Percentiles rank a stretch among this genome's conserved stretches.
phyloP scores from a whole-genome alignment of 2,113 vertebrate genomes.

The Zapus hudsonius region DNA sequence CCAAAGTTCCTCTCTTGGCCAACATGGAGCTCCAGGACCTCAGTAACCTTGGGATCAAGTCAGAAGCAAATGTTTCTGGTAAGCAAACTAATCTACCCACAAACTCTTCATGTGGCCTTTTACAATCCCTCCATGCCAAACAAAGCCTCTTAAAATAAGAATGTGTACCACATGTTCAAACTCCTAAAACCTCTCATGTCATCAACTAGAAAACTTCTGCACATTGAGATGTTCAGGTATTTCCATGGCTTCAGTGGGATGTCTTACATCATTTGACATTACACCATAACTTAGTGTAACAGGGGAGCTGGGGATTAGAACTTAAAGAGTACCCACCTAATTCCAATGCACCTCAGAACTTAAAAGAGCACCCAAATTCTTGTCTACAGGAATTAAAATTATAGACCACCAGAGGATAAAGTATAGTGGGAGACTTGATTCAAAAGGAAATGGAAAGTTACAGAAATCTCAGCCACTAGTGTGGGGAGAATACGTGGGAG shows the following conservation, averaged over 20 bases:
- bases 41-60: neutral
- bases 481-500: no score
- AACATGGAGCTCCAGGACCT: neutral
- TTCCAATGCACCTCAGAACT: no score
- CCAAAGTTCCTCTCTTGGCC: neutral
- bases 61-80: neutral
- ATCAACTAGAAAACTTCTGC: neutral
- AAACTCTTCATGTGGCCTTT: neutral
- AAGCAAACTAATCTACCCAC: neutral
- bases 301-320: no score
- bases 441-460: no score
- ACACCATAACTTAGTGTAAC: constrained; percentile 14
- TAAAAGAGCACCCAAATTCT: no score
- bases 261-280: constrained; percentile 9
- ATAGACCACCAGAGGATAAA: no score
- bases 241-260: constrained; percentile 6
- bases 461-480: no score
- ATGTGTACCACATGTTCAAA: neutral
- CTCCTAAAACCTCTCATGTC: neutral
- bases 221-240: constrained; percentile 1
- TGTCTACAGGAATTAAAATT: no score
- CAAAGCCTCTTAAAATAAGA: constrained; percentile 4
- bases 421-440: no score
- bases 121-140: neutral
- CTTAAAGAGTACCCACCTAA: no score